These are phyloP conservation scores for Cabera pusaria DNA, from an alignment of 2,888 invertebrate species.

Conservation along the genomic window DNA sequence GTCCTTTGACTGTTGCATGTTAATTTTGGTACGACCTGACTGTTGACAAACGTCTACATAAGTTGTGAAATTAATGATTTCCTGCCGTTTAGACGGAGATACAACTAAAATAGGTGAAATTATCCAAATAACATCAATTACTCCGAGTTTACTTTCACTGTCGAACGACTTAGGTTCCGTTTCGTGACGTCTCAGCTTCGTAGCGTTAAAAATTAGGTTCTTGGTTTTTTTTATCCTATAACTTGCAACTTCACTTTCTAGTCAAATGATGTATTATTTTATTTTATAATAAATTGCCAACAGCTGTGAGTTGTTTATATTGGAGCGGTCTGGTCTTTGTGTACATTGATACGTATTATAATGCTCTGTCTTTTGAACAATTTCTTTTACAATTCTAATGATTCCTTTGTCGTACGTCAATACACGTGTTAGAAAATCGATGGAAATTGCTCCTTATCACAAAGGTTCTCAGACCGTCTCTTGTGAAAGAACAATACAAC, in stretches of 20 bases:
- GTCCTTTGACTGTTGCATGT: constrained; percentile 22
- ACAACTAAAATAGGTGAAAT: constrained; percentile 38
- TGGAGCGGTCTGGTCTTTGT: constrained; percentile 26
- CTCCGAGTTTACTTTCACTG: constrained; percentile 72
- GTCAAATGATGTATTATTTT: constrained; percentile 48
- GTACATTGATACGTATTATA: constrained; percentile 25
- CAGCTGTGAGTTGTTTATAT: constrained; percentile 25
- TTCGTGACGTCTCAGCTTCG: constrained; percentile 58
- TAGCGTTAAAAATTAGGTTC: constrained; percentile 53
- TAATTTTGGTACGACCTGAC: constrained; percentile 13
- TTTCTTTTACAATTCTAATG: constrained; percentile 46
- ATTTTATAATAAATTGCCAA: constrained; percentile 38
- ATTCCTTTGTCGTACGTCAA: constrained; percentile 41
- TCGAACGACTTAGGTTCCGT: constrained; percentile 65
- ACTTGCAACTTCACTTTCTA: constrained; percentile 59
- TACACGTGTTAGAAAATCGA: constrained; percentile 61
- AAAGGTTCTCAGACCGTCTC: constrained; percentile 55
- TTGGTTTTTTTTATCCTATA: constrained; percentile 42
- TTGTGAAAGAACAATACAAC: constrained; percentile 76
- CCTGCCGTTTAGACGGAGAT: constrained; percentile 12
- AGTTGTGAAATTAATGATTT: constrained; percentile 11
- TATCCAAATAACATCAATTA: constrained; percentile 59
- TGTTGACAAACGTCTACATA: constrained; percentile 2
- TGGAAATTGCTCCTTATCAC: constrained; percentile 67
- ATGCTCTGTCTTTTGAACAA: constrained; percentile 40